Evolutionary conservation across 2,113 vertebrate genomes (phyloP).

Genomic region (Chionodraco myersi): DNA sequence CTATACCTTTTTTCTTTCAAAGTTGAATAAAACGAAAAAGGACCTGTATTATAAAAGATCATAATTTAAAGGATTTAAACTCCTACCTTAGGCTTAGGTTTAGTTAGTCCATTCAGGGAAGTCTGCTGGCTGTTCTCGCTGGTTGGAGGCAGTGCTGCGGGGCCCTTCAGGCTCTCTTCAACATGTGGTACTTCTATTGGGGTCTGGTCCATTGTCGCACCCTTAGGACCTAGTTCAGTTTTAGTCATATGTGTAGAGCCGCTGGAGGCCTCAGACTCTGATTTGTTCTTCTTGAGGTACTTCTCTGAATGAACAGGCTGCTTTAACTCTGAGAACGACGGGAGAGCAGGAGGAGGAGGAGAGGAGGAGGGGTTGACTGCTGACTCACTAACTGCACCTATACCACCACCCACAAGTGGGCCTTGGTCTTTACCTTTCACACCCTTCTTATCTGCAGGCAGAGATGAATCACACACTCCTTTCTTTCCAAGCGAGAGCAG

Average conservation of each 20-base stretch:
- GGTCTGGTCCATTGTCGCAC: conserved; percentile 53
- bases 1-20: neutral
- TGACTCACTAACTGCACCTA: conserved; percentile 49
- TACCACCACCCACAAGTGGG: conserved; percentile 42
- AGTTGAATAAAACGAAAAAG: too few species aligned
- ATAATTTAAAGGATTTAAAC: neutral
- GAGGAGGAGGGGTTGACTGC: conserved; percentile 58
- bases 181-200: conserved; percentile 16
- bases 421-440: conserved; percentile 55
- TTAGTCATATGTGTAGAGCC: conserved; percentile 9
- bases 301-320: conserved; percentile 87
- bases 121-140: conserved; percentile 71
- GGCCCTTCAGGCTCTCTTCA: conserved; percentile 61
- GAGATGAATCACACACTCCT: conserved; percentile 12
- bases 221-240: conserved; percentile 7
- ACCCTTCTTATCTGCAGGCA: conserved; percentile 39
- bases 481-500: conserved; percentile 25
- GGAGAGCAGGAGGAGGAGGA: conserved; percentile 53
- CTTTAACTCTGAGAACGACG: conserved; percentile 80
- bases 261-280: conserved; percentile 67
- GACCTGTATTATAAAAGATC: too few species aligned
- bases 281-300: conserved; percentile 78
- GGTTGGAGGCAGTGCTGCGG: conserved; percentile 77
- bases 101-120: conserved; percentile 59
- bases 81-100: conserved; percentile 80